These are phyloP conservation scores for Tupiocoris notatus DNA, from an alignment of 2,888 invertebrate genomes.

Conservation along the genomic window DNA sequence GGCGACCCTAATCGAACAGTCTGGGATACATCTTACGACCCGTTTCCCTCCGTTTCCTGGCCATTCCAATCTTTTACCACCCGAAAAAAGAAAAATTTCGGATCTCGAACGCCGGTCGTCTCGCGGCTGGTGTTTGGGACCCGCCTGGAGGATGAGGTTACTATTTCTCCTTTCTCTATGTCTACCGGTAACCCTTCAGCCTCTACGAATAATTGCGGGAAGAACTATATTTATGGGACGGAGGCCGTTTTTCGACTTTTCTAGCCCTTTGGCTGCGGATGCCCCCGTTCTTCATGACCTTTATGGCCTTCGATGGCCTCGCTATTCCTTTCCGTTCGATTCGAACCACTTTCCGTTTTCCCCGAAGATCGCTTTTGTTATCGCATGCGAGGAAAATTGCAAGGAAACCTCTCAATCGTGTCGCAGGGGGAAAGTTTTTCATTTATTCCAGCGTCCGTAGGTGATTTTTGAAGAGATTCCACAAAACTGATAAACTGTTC, in stretches of 20 bases:
- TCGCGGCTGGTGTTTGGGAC: not conserved
- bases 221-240: slow-evolving; percentile 19
- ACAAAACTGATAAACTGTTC: too few species aligned
- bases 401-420: not conserved
- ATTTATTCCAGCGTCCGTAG: too few species aligned
- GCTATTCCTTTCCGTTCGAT: not conserved
- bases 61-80: slow-evolving; percentile 31
- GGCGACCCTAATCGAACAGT: slow-evolving; percentile 21
- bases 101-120: slow-evolving; percentile 2
- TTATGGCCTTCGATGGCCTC: slow-evolving; percentile 10
- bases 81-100: not conserved
- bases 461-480: too few species aligned
- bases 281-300: not conserved
- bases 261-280: not conserved
- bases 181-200: not conserved
- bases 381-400: not conserved
- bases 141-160: not conserved
- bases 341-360: not conserved
- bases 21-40: slow-evolving; percentile 23
- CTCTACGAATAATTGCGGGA: slow-evolving; percentile 28
- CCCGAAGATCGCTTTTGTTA: not conserved
- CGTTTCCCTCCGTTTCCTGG: slow-evolving; percentile 2
- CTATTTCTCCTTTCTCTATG: slow-evolving; percentile 10
- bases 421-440: too few species aligned
- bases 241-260: slow-evolving; percentile 21